Base-by-base conservation (phyloP, 2,888 invertebrate species). In the Achlya flavicornis region DNA sequence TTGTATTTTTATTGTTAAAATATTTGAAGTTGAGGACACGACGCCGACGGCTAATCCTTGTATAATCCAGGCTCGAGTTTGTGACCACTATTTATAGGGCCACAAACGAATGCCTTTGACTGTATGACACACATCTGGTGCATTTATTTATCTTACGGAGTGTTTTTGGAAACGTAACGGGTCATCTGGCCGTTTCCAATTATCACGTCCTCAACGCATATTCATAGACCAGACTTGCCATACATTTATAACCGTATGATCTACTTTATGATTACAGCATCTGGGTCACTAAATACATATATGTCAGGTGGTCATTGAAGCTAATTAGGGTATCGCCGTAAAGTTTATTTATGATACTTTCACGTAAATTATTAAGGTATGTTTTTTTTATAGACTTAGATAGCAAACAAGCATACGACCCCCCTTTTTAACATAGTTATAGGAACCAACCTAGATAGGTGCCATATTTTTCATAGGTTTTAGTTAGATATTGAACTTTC, bases 161-260 rank as follows among this genome's bases (percentile, higher is more conserved):
- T 86, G 85, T 92, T 92, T 86, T 88, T 85, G 83, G 90, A 91
- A 93, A 81, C 78, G 74, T 91, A 92, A 91, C 92, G 92, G 93
- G 80, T 88, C 87, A 87, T 88, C 78, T 85, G 82, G 79, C 80
- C 83, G 81, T 73, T 88, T 89, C 85, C 85, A 89, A 92, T 93
- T 93, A 93, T 78, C 93, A 88, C 87, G 72, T 88, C 73, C 78
- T 73, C 76, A 64, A 66, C 74, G 76, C 84, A 66, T 81, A 90
- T 88, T 82, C 85, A 88, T 91, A 90, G 90, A 66, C 66, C 41
- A 66, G 63, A 41, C 65, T 63, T 61, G 61, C 65, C 61, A 57
- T 63, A 64, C 61, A 60, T 57, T 57, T 38, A 35, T 60, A 64
- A 72, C 74, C 62, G 72, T 71, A 60, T 71, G 69, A 67, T 68